Conservation (phyloP, 2,113 vertebrate genomes). For the Tyto alba region DNA sequence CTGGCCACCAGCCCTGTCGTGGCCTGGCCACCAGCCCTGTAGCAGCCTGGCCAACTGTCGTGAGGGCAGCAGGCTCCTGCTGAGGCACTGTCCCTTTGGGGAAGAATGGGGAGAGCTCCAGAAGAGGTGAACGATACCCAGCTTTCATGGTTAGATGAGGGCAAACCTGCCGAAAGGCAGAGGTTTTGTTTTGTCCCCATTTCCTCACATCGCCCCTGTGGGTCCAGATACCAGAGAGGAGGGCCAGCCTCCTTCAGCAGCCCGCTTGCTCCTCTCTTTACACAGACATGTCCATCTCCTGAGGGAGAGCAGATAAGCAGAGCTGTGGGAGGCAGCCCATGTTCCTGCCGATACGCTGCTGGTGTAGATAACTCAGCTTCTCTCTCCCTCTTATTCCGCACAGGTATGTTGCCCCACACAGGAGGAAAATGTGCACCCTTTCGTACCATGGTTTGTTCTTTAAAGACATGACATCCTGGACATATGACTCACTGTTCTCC, state of each 20-base stretch:
- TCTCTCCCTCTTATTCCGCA: neutral
- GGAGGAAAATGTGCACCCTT: fast-evolving
- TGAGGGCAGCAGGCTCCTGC: neutral
- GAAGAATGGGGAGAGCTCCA: neutral
- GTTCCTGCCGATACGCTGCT: neutral
- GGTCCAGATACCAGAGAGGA: neutral
- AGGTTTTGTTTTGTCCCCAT: neutral
- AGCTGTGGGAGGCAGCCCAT: neutral
- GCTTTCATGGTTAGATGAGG: neutral
- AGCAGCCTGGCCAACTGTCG: fast-evolving
- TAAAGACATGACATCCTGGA: neutral
- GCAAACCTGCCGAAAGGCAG: neutral
- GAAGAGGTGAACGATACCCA: fast-evolving
- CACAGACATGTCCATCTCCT: fast-evolving
- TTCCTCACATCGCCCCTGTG: neutral
- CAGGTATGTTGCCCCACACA: neutral
- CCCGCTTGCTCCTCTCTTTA: neutral
- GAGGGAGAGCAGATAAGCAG: neutral
- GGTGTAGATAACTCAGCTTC: neutral
- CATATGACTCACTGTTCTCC: fast-evolving
- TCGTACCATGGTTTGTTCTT: neutral
- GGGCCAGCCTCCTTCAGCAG: neutral
- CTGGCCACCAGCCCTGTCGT: neutral
- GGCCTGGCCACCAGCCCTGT: neutral
- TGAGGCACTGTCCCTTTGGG: neutral